phyloP scores from a whole-genome alignment of 2,113 vertebrate species.

The Dinomys branickii region DNA sequence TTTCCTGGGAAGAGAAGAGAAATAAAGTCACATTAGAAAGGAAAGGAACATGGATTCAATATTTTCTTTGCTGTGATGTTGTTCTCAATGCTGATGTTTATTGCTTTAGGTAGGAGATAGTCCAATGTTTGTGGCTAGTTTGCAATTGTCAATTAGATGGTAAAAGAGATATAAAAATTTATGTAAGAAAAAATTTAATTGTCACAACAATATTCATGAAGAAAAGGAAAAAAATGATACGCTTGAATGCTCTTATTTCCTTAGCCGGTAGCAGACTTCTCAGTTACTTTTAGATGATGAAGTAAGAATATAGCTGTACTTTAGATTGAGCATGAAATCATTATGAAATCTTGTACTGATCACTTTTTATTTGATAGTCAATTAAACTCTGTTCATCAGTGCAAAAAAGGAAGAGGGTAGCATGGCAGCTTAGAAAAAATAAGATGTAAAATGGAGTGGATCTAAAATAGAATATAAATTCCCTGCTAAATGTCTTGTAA shows the following conservation, averaged over 20 bases:
- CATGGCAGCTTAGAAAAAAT: neutral
- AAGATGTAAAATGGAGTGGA: neutral
- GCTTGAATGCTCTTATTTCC: neutral
- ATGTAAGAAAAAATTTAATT: neutral
- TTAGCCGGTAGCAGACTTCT: neutral
- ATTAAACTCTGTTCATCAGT: neutral
- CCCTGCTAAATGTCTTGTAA: neutral
- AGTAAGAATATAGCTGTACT: neutral
- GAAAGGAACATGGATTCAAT: neutral
- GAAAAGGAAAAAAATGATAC: neutral
- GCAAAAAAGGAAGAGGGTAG: neutral
- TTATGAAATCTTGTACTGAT: constrained; percentile 39
- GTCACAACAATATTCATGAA: neutral
- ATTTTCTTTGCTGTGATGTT: neutral
- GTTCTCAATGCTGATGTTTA: neutral
- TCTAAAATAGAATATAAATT: constrained; percentile 13
- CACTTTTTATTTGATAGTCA: constrained; percentile 54
- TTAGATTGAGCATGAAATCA: neutral
- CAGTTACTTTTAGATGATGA: neutral
- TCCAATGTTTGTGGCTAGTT: neutral
- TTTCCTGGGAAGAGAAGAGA: neutral
- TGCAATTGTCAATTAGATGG: neutral
- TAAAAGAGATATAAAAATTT: neutral
- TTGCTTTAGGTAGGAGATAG: neutral
- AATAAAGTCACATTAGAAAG: neutral